Evolutionary conservation across 2,888 invertebrate species (phyloP), one percentile per base, ranked within the genome.

Genomic region (Willowsia nigromaculata): DNA sequence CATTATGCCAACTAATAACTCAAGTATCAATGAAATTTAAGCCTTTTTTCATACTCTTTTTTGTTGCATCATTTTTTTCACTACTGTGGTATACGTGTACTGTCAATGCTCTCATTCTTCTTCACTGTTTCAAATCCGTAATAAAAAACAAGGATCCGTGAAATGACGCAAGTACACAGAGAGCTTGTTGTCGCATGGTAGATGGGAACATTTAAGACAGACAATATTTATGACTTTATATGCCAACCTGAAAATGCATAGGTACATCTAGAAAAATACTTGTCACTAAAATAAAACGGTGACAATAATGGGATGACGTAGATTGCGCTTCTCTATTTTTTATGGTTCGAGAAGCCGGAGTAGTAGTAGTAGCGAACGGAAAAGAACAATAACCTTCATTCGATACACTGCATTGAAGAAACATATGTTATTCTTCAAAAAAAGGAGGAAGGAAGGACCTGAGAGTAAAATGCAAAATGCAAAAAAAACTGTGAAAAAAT

Each of bases 341-440:
- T 62, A 15, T 65, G 7, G 65, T n/a, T 0, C n/a, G 37, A 37
- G 15, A 18, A 37, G 68, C 43, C 5, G 68, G 40, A 18, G 33
- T 33, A 40, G 68, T 40, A 22, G 40, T 71, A 71, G 40, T 40
- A 71, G 25, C n/a, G 68, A 43, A 71, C 76, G 47, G 5, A 3
- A 76, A 43, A 86, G 86, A 86, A 86, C 86, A 86, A 86, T 86
- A 85, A 85, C 85, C 85, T 85, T 85, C 85, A 78, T 85, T 85
- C 59, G 84, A 62, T n/a, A 84, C 76, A 76, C 50, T 76, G 50
- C 76, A 76, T 18, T 50, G 18, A n/a, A 1, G 50, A 76, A 76
- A 47, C 76, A 76, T 76, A 53, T 76, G 76, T 30, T 47, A 15
- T 33, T 33, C 50, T 76, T 7, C 13, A 71, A 11, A 25, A 22